These are phyloP conservation scores for Rhinoraja longicauda DNA, from an alignment of 2,797 vertebrate genomes.

Conservation along the genomic window DNA sequence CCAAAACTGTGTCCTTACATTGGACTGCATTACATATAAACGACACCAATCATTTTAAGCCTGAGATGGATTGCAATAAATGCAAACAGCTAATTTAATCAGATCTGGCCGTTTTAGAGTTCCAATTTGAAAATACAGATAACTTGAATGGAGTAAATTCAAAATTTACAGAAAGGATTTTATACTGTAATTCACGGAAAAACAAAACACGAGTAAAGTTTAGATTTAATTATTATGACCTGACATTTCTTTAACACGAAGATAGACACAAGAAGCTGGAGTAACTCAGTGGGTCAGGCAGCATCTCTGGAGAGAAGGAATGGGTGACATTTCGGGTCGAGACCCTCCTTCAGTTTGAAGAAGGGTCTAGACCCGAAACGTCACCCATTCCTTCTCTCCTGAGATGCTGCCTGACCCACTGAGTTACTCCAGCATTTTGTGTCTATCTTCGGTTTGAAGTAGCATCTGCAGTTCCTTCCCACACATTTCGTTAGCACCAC, in stretches of 20 bases:
- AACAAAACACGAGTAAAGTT: neutral
- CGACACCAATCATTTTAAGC: neutral
- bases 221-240: neutral
- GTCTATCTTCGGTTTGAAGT: no score
- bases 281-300: no score
- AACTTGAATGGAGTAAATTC: neutral
- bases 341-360: no score
- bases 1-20: neutral
- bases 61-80: neutral
- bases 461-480: no score
- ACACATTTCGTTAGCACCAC: neutral
- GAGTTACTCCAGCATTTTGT: no score
- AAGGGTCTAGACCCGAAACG: no score
- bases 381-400: no score
- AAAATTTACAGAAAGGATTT: neutral
- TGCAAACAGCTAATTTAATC: neutral
- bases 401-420: no score
- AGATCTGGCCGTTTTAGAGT: neutral
- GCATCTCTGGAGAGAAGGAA: no score
- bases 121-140: neutral
- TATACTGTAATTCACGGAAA: no score
- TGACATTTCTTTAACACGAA: neutral
- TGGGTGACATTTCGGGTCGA: no score
- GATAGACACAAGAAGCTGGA: no score
- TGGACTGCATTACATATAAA: neutral